phyloP scores from a whole-genome alignment of 2,888 invertebrate species.

The Apotomis capreana region DNA sequence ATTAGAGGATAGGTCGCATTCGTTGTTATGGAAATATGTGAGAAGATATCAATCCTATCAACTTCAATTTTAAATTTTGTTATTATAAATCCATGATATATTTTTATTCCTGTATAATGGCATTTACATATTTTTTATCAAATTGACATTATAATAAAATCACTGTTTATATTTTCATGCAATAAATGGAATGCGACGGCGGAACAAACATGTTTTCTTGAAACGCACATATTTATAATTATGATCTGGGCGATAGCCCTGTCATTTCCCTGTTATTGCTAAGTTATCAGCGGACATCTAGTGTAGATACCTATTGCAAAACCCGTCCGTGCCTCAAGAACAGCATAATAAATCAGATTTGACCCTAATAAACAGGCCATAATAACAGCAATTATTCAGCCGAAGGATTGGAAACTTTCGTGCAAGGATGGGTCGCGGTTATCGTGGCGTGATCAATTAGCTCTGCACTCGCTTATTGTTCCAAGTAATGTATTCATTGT shows the following conservation, averaged over 20 bases:
- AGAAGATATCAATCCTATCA: conserved; percentile 43
- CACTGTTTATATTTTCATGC: conserved; percentile 67
- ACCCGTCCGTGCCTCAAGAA: conserved; percentile 37
- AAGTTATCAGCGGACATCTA: conserved; percentile 1
- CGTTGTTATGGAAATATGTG: conserved; percentile 70
- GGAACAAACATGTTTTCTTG: conserved; percentile 67
- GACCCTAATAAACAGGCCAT: conserved; percentile 48
- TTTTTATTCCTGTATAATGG: conserved; percentile 37
- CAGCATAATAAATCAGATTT: conserved; percentile 47
- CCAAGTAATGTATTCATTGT: conserved; percentile 9
- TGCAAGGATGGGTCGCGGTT: conserved; percentile 41
- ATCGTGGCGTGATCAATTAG: conserved; percentile 35
- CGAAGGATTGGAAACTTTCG: conserved; percentile 50
- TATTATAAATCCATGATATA: conserved; percentile 9
- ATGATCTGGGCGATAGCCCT: conserved; percentile 2
- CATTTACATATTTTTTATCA: conserved; percentile 40
- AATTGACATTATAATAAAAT: conserved; percentile 46
- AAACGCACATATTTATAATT: conserved; percentile 11
- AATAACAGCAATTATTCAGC: conserved; percentile 47
- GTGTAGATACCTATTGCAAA: conserved; percentile 12
- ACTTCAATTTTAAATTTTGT: conserved; percentile 8
- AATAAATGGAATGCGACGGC: conserved; percentile 82
- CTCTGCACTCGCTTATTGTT: neutral
- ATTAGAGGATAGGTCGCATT: conserved; percentile 80
- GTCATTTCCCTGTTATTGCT: neutral